phyloP scores from a whole-genome alignment of 2,797 vertebrate genomes.

The Pelodytes ibericus region DNA sequence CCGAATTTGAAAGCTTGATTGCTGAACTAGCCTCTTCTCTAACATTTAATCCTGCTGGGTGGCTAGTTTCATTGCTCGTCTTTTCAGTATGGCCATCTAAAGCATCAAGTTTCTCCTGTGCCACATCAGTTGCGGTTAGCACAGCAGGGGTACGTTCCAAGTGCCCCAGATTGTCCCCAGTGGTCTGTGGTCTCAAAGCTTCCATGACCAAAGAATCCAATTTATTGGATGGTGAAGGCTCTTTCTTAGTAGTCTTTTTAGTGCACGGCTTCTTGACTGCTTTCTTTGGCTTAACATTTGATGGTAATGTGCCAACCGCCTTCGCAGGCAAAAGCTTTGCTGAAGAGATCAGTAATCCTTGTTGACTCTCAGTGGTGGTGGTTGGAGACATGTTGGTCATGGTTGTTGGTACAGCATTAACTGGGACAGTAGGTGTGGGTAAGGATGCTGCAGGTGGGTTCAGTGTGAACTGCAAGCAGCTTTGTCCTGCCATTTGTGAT shows the following conservation, averaged over 20 bases:
- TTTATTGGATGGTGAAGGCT: conserved; percentile 40
- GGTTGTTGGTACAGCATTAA: conserved; percentile 67
- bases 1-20: not conserved
- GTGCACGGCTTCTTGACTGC: conserved; percentile 76
- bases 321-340: conserved; percentile 61
- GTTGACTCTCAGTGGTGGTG: conserved; percentile 64
- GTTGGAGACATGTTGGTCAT: conserved; percentile 57
- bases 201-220: conserved; percentile 56
- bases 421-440: conserved; percentile 27
- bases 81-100: not conserved
- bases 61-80: not conserved
- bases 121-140: not conserved
- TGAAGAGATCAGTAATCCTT: conserved; percentile 52
- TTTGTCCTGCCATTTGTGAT: conserved; percentile 89
- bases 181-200: conserved; percentile 15
- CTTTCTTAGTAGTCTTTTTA: conserved; percentile 72
- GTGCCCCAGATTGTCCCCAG: not conserved
- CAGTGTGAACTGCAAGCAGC: conserved; percentile 71
- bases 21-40: not conserved
- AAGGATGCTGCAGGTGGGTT: conserved; percentile 65
- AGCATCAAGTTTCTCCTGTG: not conserved
- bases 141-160: conserved; percentile 27
- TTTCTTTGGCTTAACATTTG: conserved; percentile 76
- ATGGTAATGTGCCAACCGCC: conserved; percentile 55
- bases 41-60: not conserved